Evolutionary conservation across 2,888 invertebrate genomes (phyloP), one percentile per base, ranked within the genome.

Genomic region (Omphaloscelis lunosa): DNA sequence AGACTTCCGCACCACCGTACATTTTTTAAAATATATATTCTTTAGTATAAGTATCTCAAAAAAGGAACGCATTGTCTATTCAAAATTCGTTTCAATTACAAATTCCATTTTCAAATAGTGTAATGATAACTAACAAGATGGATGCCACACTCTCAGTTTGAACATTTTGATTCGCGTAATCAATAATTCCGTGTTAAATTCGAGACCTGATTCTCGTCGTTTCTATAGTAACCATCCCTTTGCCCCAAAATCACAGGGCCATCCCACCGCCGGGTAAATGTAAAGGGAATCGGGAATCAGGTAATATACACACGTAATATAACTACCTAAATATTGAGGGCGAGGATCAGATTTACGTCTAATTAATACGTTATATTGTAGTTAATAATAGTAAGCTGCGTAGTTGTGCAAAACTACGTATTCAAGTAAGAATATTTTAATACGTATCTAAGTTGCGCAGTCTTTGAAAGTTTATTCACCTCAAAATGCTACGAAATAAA

Each of bases 211-310:
- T 74, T 75, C 87, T 89, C 69, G 86, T 71, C 91, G 95, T 95
- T 94, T 79, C 94, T 92, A 95, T 95, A 91, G 94, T 93, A 93
- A 96, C 96, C 89, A 93, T 91, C 95, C 95, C 94, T 94, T 89
- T 90, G 89, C 90, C 45, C 62, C 75, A 66, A 84, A 77, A 79
- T 84, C 75, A 75, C 90, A 90, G 89, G 90, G 89, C 89, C 87
- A 89, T 88, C 86, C 84, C 65, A 77, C 84, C 85, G 87, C 84
- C 80, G 85, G 83, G 90, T 90, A 91, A 92, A 93, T 94, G 90
- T 90, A 90, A 91, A 90, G 89, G 88, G 88, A 89, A 90, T 91
- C 83, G 83, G 83, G 84, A 84, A 84, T 88, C 84, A 86, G 84
- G 87, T 86, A 81, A 77, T 81, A 69, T 79, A 84, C 66, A 80